These are phyloP conservation scores for Leptodactylus fuscus DNA, from an alignment of 2,113 vertebrate genomes.

Conservation along the genomic window DNA sequence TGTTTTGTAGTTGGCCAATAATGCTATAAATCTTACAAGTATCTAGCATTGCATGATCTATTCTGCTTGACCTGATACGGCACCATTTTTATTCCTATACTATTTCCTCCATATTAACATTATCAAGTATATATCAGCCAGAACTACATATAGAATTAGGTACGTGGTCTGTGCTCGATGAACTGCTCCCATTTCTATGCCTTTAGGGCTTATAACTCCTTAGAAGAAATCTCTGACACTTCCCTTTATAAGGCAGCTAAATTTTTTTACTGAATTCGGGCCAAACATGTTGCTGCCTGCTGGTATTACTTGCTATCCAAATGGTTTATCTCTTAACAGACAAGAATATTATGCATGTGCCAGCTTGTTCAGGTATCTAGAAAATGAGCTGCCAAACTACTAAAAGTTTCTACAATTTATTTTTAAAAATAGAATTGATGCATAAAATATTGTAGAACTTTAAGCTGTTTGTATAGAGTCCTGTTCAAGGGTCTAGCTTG, in stretches of 20 bases:
- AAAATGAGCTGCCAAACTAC: background rate
- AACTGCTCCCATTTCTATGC: background rate
- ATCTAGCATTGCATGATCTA: no score
- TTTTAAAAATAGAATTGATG: no score
- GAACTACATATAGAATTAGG: background rate
- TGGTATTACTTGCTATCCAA: background rate
- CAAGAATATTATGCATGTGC: background rate
- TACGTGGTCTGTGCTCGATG: background rate
- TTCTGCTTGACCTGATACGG: no score
- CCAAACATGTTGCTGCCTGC: constrained; percentile 17
- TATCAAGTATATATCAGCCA: background rate
- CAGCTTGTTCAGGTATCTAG: background rate
- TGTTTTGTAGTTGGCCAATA: no score
- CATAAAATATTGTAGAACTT: no score
- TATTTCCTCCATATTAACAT: no score
- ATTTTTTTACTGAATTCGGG: background rate
- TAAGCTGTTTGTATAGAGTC: no score
- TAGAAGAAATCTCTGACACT: background rate
- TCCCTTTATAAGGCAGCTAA: background rate
- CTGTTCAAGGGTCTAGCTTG: no score
- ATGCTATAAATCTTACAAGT: no score
- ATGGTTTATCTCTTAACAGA: background rate
- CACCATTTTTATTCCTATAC: no score
- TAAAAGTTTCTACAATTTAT: background rate
- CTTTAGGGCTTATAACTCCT: background rate